Base-by-base conservation (phyloP, 2,888 invertebrate species). In the Phaedon cochleariae region DNA sequence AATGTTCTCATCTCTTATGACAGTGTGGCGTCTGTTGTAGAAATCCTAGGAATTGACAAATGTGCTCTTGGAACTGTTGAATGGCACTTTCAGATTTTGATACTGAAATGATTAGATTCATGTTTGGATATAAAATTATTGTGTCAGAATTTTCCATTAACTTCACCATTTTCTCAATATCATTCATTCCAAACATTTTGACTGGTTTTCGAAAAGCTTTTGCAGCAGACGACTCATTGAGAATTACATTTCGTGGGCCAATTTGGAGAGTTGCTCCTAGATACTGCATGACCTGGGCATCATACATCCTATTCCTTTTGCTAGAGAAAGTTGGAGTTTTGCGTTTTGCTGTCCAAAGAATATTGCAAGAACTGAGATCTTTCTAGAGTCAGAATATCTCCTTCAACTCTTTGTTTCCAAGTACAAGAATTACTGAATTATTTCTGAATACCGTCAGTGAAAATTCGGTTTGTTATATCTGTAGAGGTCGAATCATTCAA, bases 101-200 rank as follows among this genome's bases (percentile, higher is more conserved):
- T 15, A 49, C 49, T 22, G 15, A 49, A 49, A 15, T 49, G 21
- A 49, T 49, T 5, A 26, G 49, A 22, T 49, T 49, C 22, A 51
- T 51, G 7, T 51, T n/a, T 51, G 22, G 51, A 1, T 22, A 51
- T 51, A n/a, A 22, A 51, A 22, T 51, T 3, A 51, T 51, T 51
- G 21, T 22, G n/a, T 26, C 4, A 51, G 26, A 51, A 51, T n/a
- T 22, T 22, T 51, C 22, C 51, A 51, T 3, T 49, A n/a, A n/a
- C n/a, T n/a, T n/a, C n/a, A n/a, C n/a, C n/a, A n/a, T n/a, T n/a
- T n/a, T n/a, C n/a, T n/a, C 12, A 7, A 22, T 21, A 21, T 22
- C 20, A 49, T 49, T 22, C n/a, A 0, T 49, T 20, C 49, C 22
- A 21, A 21, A 49, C 21, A 49, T 49, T 49, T 21, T 49, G 0